phyloP scores from a whole-genome alignment of 2,888 invertebrate species.

The Drosophila longiperda region DNA sequence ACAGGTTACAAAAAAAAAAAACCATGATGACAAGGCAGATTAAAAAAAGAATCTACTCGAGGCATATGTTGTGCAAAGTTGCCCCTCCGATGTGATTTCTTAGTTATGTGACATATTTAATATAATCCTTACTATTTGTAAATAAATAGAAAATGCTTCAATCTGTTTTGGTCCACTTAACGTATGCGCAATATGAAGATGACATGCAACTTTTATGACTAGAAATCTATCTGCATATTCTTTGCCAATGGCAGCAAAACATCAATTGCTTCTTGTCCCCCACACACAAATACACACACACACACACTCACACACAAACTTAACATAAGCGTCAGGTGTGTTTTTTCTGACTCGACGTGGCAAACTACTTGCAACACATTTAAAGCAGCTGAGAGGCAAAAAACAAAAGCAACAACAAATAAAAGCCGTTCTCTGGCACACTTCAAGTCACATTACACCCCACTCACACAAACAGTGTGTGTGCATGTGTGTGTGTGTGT shows the following conservation, averaged over 20 bases:
- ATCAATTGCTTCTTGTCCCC: slow-evolving; percentile 44
- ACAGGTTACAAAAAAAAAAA: not conserved
- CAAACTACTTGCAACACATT: slow-evolving; percentile 57
- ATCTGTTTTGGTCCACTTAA: slow-evolving; percentile 14
- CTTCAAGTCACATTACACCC: slow-evolving; percentile 73
- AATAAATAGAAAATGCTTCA: not conserved
- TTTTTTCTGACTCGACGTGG: slow-evolving; percentile 14
- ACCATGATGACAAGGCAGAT: not conserved
- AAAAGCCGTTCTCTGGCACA: slow-evolving; percentile 54
- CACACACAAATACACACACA: slow-evolving; percentile 22
- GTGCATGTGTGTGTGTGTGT: too few species aligned
- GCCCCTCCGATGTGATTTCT: not conserved
- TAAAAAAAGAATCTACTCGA: not conserved
- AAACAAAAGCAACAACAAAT: slow-evolving; percentile 32
- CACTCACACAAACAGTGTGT: slow-evolving; percentile 5
- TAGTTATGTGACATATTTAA: not conserved
- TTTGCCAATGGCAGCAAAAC: slow-evolving; percentile 19
- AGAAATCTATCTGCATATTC: slow-evolving; percentile 18
- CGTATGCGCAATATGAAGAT: slow-evolving; percentile 30
- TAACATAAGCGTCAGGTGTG: slow-evolving; percentile 71
- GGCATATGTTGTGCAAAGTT: slow-evolving; percentile 18
- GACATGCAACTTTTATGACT: slow-evolving; percentile 23
- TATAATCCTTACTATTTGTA: too few species aligned
- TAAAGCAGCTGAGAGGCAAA: slow-evolving; percentile 43
- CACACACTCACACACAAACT: slow-evolving; percentile 39